A percentile compares a stretch with the other conserved stretches of the same genome.
These are phyloP conservation scores for Aspidoscelis tigris DNA, from an alignment of 2,113 vertebrate species.

Conservation along the genomic window DNA sequence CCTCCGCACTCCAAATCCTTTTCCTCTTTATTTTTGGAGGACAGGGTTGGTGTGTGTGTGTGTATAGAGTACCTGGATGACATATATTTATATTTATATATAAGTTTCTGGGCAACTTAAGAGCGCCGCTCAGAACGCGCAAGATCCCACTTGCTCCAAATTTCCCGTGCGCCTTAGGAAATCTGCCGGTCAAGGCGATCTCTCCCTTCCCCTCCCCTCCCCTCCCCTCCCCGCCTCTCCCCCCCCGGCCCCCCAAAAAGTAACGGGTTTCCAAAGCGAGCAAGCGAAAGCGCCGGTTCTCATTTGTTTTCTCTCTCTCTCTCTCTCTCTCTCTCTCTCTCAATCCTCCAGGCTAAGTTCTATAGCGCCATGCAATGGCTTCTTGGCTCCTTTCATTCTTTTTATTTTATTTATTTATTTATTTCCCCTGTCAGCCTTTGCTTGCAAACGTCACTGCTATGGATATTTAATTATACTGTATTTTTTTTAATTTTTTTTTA, in stretches of 20 bases:
- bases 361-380: constrained; percentile 80
- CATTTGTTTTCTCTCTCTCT: constrained; percentile 8
- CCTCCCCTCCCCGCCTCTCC: constrained; percentile 31
- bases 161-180: too few species aligned
- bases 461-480: constrained; percentile 90
- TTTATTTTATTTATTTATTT: constrained; percentile 39
- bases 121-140: constrained; percentile 37
- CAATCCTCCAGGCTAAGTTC: constrained; percentile 78
- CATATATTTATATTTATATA: too few species aligned
- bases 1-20: too few species aligned
- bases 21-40: too few species aligned
- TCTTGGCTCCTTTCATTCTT: constrained; percentile 75
- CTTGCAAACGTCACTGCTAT: constrained; percentile 86
- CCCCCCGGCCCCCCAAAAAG: constrained; percentile 67
- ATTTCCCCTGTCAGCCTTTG: constrained; percentile 80
- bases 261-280: constrained; percentile 76
- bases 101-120: constrained; percentile 68
- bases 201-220: constrained; percentile 30
- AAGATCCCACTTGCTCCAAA: background rate
- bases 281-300: constrained; percentile 51
- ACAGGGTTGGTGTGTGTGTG: too few species aligned
- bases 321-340: constrained; percentile 41
- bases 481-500: constrained; percentile 76
- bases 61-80: too few species aligned
- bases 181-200: background rate